These are phyloP conservation scores for Nemoura dubitans DNA, from an alignment of 2,888 invertebrate genomes.

Conservation along the genomic window DNA sequence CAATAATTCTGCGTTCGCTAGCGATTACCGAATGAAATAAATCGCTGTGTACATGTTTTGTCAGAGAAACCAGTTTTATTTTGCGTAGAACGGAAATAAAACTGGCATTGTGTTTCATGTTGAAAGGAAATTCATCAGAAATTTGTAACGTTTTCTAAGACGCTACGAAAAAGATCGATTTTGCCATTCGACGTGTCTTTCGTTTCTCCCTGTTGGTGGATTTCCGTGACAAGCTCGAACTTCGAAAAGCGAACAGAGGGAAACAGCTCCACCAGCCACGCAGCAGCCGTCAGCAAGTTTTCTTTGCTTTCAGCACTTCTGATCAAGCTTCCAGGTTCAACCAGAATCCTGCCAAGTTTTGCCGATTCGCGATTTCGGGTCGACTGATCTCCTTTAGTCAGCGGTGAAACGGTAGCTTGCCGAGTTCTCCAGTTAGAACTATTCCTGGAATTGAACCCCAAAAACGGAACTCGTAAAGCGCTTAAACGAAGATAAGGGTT, in stretches of 20 bases:
- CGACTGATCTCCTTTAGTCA: neutral
- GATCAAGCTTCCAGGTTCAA: conserved; percentile 12
- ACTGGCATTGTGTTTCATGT: neutral
- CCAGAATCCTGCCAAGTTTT: neutral
- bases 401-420: neutral
- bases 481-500: conserved; percentile 7
- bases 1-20: neutral
- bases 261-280: neutral
- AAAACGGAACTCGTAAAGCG: neutral
- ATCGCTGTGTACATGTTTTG: neutral
- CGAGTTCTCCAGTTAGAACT: neutral
- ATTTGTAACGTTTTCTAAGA: neutral
- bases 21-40: neutral
- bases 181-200: neutral
- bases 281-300: neutral
- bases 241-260: neutral
- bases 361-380: neutral
- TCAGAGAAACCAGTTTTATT: neutral
- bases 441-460: neutral
- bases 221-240: neutral
- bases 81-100: neutral
- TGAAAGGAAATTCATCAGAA: neutral
- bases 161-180: neutral
- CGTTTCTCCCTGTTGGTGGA: neutral
- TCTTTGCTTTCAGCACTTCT: neutral